Evolutionary conservation across 2,113 vertebrate genomes (phyloP), one percentile per base, ranked within the genome.

Genomic region (Cinclus cinclus): DNA sequence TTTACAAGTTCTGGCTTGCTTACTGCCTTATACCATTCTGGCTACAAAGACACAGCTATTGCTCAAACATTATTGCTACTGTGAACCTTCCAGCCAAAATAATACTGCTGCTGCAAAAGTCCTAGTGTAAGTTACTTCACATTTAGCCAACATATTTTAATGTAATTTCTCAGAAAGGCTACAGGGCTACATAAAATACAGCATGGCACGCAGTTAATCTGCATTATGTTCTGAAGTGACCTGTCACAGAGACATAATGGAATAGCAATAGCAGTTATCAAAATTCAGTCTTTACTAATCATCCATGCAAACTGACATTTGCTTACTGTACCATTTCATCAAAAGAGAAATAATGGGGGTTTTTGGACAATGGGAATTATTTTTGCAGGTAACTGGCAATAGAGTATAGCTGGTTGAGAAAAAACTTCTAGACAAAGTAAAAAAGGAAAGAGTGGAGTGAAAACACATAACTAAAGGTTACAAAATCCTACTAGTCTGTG

Each of bases 1-100:
- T 93, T 71, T 46, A 78, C 80, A 94, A 83, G 68, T 93, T 83
- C 42, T 94, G 91, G 64, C 86, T 95, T 90, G 71, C 83, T 92
- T 39, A 42, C 37, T 86, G 76, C 60, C 60, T 90, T 59, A 47
- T 11, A 71, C 91, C 46, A 59, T 82, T 86, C 60, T 83, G 52
- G 69, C 80, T 92, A 56, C 76, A 78, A 59, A 82, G 83, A 52
- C 46, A 70, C 60, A 56, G 67, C 79, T 82, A 58, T 70, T 83
- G 79, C 68, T 97, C 71, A 88, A 83, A 90, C 33, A 13, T 67
- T 81, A 50, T 74, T 88, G 39, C 46, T 70, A 3, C 70, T 53
- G 62, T 49, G 19, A 55, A 86, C 71, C 68, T 90, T 33, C 30
- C 79, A 90, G 86, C 42, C 90, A 65, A 85, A 90, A 77, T 25